These are phyloP conservation scores for Ancistrus triradiatus DNA, from an alignment of 2,113 vertebrate species.

Conservation along the genomic window DNA sequence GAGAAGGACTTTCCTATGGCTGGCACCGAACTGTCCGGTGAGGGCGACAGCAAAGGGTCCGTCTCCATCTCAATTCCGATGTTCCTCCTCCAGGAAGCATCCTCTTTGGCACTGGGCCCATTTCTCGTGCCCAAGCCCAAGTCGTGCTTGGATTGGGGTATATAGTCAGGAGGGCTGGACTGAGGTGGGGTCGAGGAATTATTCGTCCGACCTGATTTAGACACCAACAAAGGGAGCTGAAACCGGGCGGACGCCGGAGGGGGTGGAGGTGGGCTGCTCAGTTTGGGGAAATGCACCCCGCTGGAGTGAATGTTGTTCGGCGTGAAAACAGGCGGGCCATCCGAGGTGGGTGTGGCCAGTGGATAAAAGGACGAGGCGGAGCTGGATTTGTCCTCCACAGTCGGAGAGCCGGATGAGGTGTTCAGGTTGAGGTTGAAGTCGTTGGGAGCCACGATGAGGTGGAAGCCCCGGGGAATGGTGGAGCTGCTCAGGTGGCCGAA, in stretches of 20 bases:
- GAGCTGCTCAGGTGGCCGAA: conserved; percentile 82
- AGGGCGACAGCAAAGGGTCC: conserved; percentile 67
- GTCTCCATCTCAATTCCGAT: conserved; percentile 72
- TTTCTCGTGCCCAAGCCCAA: conserved; percentile 39
- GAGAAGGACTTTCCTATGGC: conserved; percentile 85
- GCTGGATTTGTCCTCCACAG: conserved; percentile 71
- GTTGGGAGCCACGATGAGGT: conserved; percentile 83
- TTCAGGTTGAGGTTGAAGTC: conserved; percentile 83
- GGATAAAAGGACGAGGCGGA: conserved; percentile 72
- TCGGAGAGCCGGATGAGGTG: conserved; percentile 69
- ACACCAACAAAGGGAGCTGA: conserved; percentile 31
- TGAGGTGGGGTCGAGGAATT: not conserved
- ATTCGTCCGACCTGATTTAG: conserved; percentile 10
- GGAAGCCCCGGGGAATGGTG: conserved; percentile 82
- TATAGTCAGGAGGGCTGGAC: conserved; percentile 11
- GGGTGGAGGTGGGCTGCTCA: conserved; percentile 59
- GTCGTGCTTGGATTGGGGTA: conserved; percentile 17
- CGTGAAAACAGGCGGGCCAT: conserved; percentile 69
- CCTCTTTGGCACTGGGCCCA: conserved; percentile 69
- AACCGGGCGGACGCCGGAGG: conserved; percentile 40
- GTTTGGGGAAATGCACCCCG: conserved; percentile 56
- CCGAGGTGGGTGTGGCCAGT: conserved; percentile 64
- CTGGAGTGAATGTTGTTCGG: conserved; percentile 55
- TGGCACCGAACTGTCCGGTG: conserved; percentile 62
- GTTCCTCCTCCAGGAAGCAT: conserved; percentile 80